Conservation (phyloP, 2,888 invertebrate genomes). For the Xiphydria camelus region DNA sequence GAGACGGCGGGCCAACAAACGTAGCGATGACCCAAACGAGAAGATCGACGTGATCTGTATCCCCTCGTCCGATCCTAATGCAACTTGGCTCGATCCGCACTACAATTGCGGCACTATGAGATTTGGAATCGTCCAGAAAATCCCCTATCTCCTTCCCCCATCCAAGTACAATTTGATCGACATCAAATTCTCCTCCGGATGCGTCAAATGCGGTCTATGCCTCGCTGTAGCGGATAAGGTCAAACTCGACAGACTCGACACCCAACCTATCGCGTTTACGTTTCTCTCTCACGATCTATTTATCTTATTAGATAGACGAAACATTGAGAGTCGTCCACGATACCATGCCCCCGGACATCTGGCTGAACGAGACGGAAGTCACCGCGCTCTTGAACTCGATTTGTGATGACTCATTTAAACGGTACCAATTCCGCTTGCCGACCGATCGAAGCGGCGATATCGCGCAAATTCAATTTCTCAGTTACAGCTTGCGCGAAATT, state of each 20-base stretch:
- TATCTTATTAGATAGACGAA: conserved; percentile 50
- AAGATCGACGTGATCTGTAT: not conserved
- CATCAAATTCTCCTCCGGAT: conserved; percentile 43
- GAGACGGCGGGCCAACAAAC: conserved; percentile 10
- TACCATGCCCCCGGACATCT: conserved; percentile 23
- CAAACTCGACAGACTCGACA: not conserved
- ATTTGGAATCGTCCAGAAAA: conserved; percentile 40
- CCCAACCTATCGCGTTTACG: not conserved
- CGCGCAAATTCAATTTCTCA: conserved; percentile 19
- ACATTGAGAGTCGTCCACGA: conserved; percentile 40
- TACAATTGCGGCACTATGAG: conserved; percentile 27
- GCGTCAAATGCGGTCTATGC: conserved; percentile 48
- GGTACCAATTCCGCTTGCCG: too few species aligned
- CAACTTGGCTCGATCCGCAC: conserved; percentile 22
- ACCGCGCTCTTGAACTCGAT: conserved; percentile 32
- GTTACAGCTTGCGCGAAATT: conserved; percentile 41
- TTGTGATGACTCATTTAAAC: conserved; percentile 41
- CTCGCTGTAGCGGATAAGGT: conserved; percentile 47
- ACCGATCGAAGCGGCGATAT: too few species aligned
- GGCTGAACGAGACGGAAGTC: conserved; percentile 32
- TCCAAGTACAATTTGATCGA: conserved; percentile 18
- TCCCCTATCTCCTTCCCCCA: conserved; percentile 30
- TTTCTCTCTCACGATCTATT: not conserved
- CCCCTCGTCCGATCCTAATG: conserved; percentile 7
- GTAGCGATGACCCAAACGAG: not conserved